These are phyloP conservation scores for Platysternon megacephalum DNA, from an alignment of 2,113 vertebrate genomes.

Conservation along the genomic window DNA sequence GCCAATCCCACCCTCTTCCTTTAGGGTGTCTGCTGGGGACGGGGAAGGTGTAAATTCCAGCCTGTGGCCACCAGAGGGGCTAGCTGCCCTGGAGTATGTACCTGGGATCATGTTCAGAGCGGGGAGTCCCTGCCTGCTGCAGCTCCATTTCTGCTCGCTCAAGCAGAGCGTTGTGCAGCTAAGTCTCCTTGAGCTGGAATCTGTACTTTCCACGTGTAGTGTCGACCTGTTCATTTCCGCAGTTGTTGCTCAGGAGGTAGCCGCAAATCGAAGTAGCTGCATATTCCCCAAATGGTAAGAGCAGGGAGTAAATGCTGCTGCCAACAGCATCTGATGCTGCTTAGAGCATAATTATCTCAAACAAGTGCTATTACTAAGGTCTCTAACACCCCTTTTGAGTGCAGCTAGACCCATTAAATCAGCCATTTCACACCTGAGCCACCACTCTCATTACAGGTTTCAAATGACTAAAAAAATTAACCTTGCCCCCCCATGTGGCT, in stretches of 20 bases:
- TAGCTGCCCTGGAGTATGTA: too few relatives aligned
- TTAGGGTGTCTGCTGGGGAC: too few relatives aligned
- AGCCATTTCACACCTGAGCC: background rate
- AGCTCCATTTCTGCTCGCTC: too few relatives aligned
- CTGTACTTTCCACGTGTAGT: too few relatives aligned
- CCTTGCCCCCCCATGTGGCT: background rate
- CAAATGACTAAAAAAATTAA: background rate
- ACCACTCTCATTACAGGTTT: fast-evolving
- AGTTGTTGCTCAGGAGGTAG: background rate
- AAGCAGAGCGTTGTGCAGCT: too few relatives aligned
- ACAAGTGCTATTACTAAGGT: fast-evolving
- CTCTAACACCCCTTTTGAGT: background rate
- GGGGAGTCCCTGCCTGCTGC: too few relatives aligned
- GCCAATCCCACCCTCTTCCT: too few relatives aligned
- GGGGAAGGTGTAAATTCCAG: too few relatives aligned
- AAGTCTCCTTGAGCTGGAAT: too few relatives aligned
- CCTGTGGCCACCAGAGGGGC: too few relatives aligned
- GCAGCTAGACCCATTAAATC: background rate
- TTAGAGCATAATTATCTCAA: background rate
- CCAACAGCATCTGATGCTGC: background rate
- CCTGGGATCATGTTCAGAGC: too few relatives aligned
- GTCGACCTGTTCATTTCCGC: background rate
- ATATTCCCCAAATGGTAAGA: background rate
- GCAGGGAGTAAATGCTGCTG: fast-evolving
- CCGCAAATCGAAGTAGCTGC: background rate